phyloP scores from a whole-genome alignment of 2,888 invertebrate species.

The Orthonevra nobilis region DNA sequence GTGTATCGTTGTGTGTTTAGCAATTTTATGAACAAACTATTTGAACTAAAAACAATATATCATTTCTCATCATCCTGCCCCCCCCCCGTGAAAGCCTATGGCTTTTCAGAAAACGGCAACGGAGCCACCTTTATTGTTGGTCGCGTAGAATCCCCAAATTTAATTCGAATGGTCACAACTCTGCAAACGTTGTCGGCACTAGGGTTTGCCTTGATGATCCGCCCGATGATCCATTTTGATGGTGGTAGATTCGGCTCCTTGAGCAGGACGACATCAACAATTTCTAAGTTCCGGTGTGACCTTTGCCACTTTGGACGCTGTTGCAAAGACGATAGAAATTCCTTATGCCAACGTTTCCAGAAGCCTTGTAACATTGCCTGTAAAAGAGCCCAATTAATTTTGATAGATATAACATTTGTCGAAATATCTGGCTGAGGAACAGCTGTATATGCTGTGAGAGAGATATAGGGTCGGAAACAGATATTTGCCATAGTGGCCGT shows the following conservation, averaged over 20 bases:
- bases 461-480: conserved; percentile 22
- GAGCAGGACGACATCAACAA: conserved; percentile 22
- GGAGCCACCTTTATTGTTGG: conserved; percentile 33
- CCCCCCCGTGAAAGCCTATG: conserved; percentile 6
- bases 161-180: conserved; percentile 18
- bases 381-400: too few relatives aligned
- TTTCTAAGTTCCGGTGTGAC: background rate
- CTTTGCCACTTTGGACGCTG: conserved; percentile 16
- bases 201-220: too few relatives aligned
- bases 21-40: too few relatives aligned
- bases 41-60: too few relatives aligned
- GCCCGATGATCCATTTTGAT: conserved; percentile 34
- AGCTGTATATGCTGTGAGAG: background rate
- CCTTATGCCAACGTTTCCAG: too few relatives aligned
- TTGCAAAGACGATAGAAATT: conserved; percentile 8
- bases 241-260: conserved; percentile 29
- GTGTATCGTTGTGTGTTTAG: too few relatives aligned
- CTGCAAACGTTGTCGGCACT: background rate
- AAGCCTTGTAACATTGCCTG: too few relatives aligned
- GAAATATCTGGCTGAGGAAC: background rate
- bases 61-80: conserved; percentile 3
- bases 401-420: too few relatives aligned
- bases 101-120: conserved; percentile 9
- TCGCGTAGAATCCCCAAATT: conserved; percentile 12
- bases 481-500: conserved; percentile 19